phyloP scores from a whole-genome alignment of 92 coral and sea anemone genomes.

The Nematostella vectensis region DNA sequence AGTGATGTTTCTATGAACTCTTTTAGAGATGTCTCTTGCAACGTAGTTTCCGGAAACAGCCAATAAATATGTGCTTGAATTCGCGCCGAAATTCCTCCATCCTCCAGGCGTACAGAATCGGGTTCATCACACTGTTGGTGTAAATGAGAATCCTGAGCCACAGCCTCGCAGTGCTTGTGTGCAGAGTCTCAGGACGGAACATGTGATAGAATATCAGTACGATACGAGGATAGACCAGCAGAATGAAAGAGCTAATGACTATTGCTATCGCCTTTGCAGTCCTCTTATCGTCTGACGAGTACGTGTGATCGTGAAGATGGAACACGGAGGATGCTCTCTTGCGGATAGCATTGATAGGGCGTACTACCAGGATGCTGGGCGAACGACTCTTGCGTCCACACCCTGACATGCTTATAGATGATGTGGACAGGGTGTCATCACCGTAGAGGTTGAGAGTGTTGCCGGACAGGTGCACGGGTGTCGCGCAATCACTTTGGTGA shows the following conservation, averaged over 20 bases:
- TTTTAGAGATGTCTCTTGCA: no score
- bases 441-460: no score
- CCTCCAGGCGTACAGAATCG: slow-evolving; percentile 49
- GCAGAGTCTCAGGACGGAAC: slow-evolving; percentile 21
- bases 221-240: slow-evolving; percentile 41
- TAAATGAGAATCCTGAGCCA: slow-evolving; percentile 38
- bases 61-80: slow-evolving; percentile 7
- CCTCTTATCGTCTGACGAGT: slow-evolving; percentile 10
- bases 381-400: not conserved
- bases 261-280: slow-evolving; percentile 40
- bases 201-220: slow-evolving; percentile 39
- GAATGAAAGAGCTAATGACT: slow-evolving; percentile 32
- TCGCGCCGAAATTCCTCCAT: slow-evolving; percentile 38
- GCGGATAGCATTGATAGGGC: not conserved
- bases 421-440: no score
- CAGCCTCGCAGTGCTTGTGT: slow-evolving; percentile 22
- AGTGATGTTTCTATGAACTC: no score
- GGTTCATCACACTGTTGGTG: slow-evolving; percentile 32
- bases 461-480: no score
- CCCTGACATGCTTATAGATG: no score
- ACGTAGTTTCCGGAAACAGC: slow-evolving; percentile 4
- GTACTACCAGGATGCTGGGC: not conserved
- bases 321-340: not conserved
- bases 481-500: no score
- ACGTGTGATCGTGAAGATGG: not conserved